These are phyloP conservation scores for Drosophila mimetica DNA, from an alignment of 2,888 invertebrate species.

Conservation along the genomic window DNA sequence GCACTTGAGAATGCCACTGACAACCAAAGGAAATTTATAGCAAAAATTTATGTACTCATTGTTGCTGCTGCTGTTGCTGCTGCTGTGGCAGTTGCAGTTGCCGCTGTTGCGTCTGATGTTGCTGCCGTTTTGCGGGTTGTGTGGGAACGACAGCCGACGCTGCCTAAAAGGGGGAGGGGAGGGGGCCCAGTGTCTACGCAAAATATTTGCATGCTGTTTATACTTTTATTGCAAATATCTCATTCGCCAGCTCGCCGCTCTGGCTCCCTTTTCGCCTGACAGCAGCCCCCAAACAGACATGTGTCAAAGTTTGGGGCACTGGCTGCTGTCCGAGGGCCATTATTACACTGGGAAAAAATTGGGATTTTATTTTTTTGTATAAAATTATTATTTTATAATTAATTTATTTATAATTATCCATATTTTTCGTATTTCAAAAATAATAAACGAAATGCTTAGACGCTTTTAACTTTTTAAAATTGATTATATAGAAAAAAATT, in stretches of 20 bases:
- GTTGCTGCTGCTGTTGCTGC: constrained; percentile 25
- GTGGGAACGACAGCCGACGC: constrained; percentile 41
- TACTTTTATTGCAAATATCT: constrained; percentile 79
- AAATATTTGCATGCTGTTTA: constrained; percentile 77
- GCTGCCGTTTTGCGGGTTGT: constrained; percentile 27
- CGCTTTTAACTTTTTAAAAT: too few relatives aligned
- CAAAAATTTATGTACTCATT: constrained; percentile 71
- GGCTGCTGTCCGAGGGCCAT: constrained; percentile 30
- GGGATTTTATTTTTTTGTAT: too few relatives aligned
- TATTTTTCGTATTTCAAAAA: too few relatives aligned
- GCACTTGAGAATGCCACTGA: constrained; percentile 80
- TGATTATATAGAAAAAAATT: too few relatives aligned
- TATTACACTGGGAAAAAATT: constrained; percentile 20
- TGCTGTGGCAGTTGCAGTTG: constrained; percentile 19
- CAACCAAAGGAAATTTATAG: constrained; percentile 78
- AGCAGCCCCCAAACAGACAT: constrained; percentile 60
- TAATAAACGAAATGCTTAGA: too few relatives aligned
- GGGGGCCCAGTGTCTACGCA: too few relatives aligned
- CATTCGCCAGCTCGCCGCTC: constrained; percentile 34
- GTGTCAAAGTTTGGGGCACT: constrained; percentile 58
- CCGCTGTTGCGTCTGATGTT: constrained; percentile 33
- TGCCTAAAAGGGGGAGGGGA: not conserved
- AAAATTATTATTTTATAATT: too few relatives aligned
- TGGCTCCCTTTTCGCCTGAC: not conserved
- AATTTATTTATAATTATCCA: too few relatives aligned